Evolutionary conservation across 1,140 invertebrate species (phyloP).

Genomic region (Eumaeus atala): DNA sequence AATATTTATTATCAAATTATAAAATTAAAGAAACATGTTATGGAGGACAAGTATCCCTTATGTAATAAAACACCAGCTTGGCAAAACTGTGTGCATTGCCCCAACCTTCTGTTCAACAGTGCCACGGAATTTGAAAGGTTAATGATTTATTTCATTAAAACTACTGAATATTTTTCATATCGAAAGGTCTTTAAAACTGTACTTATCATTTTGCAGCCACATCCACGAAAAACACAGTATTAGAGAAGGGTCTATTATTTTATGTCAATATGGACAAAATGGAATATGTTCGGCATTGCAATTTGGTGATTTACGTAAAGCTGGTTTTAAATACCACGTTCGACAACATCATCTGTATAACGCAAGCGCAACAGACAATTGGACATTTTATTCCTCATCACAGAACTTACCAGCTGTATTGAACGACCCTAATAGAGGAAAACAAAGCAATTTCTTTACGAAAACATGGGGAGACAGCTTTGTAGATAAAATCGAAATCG

Average conservation of each 20-base stretch:
- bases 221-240: slow-evolving; percentile 87
- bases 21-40: slow-evolving; percentile 55
- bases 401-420: slow-evolving; percentile 97
- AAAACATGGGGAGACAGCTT: slow-evolving; percentile 98
- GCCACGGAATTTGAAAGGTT: slow-evolving; percentile 74
- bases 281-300: slow-evolving; percentile 89
- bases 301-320: slow-evolving; percentile 90
- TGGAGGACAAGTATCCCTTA: slow-evolving; percentile 53
- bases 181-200: background rate
- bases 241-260: slow-evolving; percentile 90
- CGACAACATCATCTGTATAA: slow-evolving; percentile 84
- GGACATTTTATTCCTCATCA: slow-evolving; percentile 87
- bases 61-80: slow-evolving; percentile 61
- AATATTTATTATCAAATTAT: slow-evolving; percentile 30
- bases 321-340: slow-evolving; percentile 91
- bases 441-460: slow-evolving; percentile 95
- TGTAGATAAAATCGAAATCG: slow-evolving; percentile 86
- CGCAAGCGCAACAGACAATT: slow-evolving; percentile 75
- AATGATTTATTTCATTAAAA: slow-evolving; percentile 28
- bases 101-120: slow-evolving; percentile 71
- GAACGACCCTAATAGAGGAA: slow-evolving; percentile 94
- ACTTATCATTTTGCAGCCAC: slow-evolving; percentile 76
- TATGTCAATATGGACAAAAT: slow-evolving; percentile 93
- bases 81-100: slow-evolving; percentile 75
- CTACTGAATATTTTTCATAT: slow-evolving; percentile 10